These are phyloP conservation scores for Alouatta palliata DNA, from an alignment of 2,113 vertebrate species.

Conservation along the genomic window DNA sequence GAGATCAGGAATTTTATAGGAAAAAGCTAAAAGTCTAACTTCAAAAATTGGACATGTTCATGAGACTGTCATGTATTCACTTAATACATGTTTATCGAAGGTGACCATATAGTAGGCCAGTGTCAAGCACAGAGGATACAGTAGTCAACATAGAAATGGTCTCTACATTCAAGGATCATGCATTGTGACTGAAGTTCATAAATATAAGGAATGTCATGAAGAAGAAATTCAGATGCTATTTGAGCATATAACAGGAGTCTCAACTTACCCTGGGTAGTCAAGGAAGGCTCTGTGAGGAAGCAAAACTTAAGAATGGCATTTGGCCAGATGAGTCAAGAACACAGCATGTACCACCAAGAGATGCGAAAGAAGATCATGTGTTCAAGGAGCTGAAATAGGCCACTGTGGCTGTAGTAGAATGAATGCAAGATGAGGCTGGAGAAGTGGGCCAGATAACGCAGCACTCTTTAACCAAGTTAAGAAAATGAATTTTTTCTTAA, in stretches of 20 bases:
- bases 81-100: not conserved
- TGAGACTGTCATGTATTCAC: not conserved
- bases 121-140: not conserved
- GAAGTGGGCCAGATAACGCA: not conserved
- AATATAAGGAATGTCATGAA: not conserved
- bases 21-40: not conserved
- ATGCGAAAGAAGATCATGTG: not conserved
- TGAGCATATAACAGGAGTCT: not conserved
- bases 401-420: not conserved
- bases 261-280: not conserved
- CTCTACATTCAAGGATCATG: not conserved
- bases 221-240: not conserved
- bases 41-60: not conserved
- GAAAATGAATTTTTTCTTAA: not conserved
- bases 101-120: not conserved
- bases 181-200: not conserved
- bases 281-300: not conserved
- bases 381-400: not conserved
- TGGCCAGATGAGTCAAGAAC: not conserved
- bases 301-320: not conserved
- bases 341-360: not conserved
- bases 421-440: not conserved
- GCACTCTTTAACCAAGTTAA: not conserved
- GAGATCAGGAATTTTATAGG: not conserved
- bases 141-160: not conserved